Evolutionary conservation across 1,140 invertebrate species (phyloP), one percentile per base, ranked within the genome.

Genomic region (Gonatopus flavifemur): DNA sequence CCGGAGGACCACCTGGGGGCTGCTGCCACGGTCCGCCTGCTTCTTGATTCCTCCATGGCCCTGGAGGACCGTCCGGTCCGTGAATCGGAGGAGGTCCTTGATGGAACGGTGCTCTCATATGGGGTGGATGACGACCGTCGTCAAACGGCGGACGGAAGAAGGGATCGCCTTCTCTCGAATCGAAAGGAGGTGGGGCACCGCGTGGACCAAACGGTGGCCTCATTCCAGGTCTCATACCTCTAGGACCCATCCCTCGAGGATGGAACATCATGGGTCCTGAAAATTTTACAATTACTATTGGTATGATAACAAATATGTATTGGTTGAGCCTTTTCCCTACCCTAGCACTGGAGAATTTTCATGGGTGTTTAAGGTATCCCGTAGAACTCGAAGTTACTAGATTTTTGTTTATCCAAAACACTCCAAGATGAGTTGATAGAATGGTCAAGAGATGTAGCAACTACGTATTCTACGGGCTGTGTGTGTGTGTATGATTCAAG

Each of bases 261-360:
- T 80, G 77, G 51, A 81, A 81, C 68, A 81, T 80, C 24, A 77
- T 70, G n/a, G 80, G 80, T 48, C 77, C 72, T 75, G 49, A n/a
- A n/a, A n/a, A n/a, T n/a, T n/a, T n/a, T n/a, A n/a, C n/a, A n/a
- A n/a, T n/a, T n/a, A n/a, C n/a, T n/a, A n/a, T n/a, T n/a, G n/a
- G n/a, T n/a, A n/a, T n/a, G n/a, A n/a, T n/a, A n/a, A n/a, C n/a
- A n/a, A n/a, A n/a, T n/a, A n/a, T n/a, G n/a, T n/a, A n/a, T n/a
- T n/a, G n/a, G n/a, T n/a, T n/a, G n/a, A n/a, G n/a, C n/a, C n/a
- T n/a, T n/a, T n/a, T n/a, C n/a, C n/a, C n/a, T n/a, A n/a, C n/a
- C n/a, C n/a, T n/a, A n/a, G n/a, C n/a, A n/a, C n/a, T n/a, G n/a
- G n/a, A n/a, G n/a, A n/a, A n/a, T n/a, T n/a, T n/a, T n/a, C n/a